Conservation (phyloP, 37 sponge, comb jelly and placozoan species). For the Halichondria panicea region DNA sequence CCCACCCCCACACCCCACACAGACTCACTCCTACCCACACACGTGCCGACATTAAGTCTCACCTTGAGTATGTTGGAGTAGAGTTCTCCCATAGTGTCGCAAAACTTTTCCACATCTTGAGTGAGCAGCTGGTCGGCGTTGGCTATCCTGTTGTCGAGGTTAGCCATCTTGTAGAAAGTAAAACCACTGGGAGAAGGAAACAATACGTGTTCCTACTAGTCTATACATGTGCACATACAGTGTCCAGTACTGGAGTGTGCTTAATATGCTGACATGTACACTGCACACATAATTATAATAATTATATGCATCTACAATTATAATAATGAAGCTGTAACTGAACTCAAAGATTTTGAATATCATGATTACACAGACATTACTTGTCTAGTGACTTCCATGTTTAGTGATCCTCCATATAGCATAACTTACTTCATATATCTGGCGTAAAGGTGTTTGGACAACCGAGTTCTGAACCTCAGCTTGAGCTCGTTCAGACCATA, state of each 20-base stretch:
- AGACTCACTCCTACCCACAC: no score
- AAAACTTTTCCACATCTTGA: slow-evolving; percentile 95
- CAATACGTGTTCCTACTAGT: no score
- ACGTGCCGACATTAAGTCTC: background rate
- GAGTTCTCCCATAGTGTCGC: slow-evolving; percentile 83
- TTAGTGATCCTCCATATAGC: no score
- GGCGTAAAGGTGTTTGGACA: slow-evolving; percentile 70
- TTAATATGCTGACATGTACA: background rate
- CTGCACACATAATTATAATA: background rate
- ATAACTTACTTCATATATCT: slow-evolving; percentile 71
- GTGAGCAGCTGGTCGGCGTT: slow-evolving; percentile 96
- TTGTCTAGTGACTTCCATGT: no score
- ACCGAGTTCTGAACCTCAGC: slow-evolving; percentile 77
- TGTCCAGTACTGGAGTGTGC: no score
- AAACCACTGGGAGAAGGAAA: slow-evolving; percentile 79
- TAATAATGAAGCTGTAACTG: background rate
- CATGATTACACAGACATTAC: no score
- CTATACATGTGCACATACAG: no score
- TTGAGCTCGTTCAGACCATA: slow-evolving; percentile 84
- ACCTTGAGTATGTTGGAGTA: slow-evolving; percentile 94
- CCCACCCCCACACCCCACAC: no score
- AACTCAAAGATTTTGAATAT: background rate
- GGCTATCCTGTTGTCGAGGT: slow-evolving; percentile 89
- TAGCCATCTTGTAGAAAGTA: slow-evolving; percentile 94
- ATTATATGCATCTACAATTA: background rate